These are phyloP conservation scores for Hippocampus barbouri DNA, from an alignment of 2,113 vertebrate species.

Conservation along the genomic window DNA sequence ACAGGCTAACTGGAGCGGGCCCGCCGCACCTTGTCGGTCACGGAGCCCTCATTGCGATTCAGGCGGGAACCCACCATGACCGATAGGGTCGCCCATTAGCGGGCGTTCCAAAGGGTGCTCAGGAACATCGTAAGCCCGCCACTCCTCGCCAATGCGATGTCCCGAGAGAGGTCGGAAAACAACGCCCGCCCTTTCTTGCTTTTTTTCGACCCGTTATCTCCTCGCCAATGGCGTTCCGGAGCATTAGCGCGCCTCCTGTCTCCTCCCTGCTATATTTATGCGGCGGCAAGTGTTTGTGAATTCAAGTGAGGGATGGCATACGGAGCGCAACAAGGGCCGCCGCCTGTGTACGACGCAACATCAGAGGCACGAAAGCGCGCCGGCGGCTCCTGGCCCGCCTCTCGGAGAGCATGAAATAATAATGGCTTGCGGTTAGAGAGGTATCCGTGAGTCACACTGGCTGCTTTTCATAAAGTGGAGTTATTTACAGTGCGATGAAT, in stretches of 20 bases:
- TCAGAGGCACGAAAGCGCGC: constrained; percentile 75
- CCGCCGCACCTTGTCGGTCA: constrained; percentile 70
- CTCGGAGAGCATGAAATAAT: constrained; percentile 81
- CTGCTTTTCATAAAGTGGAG: constrained; percentile 80
- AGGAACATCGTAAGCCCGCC: constrained; percentile 37
- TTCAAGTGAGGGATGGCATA: constrained; percentile 73
- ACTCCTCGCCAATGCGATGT: constrained; percentile 54
- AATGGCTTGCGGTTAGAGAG: constrained; percentile 78
- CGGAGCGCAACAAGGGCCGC: constrained; percentile 72
- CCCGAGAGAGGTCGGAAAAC: constrained; percentile 64
- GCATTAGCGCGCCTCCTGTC: constrained; percentile 64
- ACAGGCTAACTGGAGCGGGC: constrained; percentile 59
- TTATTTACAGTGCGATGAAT: constrained; percentile 79
- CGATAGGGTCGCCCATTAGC: constrained; percentile 71
- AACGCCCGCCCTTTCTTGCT: constrained; percentile 26
- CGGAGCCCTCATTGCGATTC: constrained; percentile 70
- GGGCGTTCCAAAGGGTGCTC: constrained; percentile 64
- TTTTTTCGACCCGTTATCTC: constrained; percentile 63
- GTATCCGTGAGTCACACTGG: constrained; percentile 75
- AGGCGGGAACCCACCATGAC: constrained; percentile 66
- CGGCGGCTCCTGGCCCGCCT: constrained; percentile 70
- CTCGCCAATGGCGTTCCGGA: constrained; percentile 67
- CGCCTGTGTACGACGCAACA: constrained; percentile 75
- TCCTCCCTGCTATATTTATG: constrained; percentile 70
- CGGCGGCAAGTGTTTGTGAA: constrained; percentile 78